Evolutionary conservation across 1,140 invertebrate species (phyloP).

Genomic region (Sinella curviseta): DNA sequence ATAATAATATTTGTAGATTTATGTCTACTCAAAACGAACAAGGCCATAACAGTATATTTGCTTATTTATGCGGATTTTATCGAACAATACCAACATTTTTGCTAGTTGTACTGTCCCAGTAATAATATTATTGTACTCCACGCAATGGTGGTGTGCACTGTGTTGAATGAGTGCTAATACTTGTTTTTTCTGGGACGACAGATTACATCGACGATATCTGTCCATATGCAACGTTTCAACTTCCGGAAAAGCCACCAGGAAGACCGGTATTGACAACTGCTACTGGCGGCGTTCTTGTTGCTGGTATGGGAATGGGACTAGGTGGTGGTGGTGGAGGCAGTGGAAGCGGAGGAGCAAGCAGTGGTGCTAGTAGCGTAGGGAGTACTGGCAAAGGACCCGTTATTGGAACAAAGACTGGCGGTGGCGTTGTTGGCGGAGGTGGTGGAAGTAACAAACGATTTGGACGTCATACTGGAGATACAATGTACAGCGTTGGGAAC

Average conservation of each 20-base stretch:
- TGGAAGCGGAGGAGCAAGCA: not conserved
- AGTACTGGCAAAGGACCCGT: not conserved
- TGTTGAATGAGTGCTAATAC: not conserved
- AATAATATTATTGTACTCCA: too few relatives aligned
- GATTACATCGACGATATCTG: constrained; percentile 89
- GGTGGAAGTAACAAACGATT: constrained; percentile 30
- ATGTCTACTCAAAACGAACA: too few relatives aligned
- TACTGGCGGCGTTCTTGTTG: not conserved
- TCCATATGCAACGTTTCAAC: constrained; percentile 85
- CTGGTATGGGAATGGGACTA: not conserved
- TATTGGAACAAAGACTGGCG: not conserved
- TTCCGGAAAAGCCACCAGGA: constrained; percentile 76
- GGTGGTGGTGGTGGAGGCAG: not conserved
- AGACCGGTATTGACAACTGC: constrained; percentile 54
- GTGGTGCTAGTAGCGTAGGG: not conserved
- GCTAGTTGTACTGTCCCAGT: not conserved
- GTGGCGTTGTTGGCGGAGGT: not conserved
- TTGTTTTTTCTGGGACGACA: constrained; percentile 51
- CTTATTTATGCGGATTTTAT: not conserved
- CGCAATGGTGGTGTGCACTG: too few relatives aligned
- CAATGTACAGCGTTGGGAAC: constrained; percentile 78
- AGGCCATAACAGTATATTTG: not conserved
- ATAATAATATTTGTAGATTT: too few relatives aligned
- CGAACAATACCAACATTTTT: not conserved
- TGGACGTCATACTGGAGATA: constrained; percentile 60